Evolutionary conservation across 2,797 vertebrate genomes (phyloP).

Genomic region (Glossophaga mutica): DNA sequence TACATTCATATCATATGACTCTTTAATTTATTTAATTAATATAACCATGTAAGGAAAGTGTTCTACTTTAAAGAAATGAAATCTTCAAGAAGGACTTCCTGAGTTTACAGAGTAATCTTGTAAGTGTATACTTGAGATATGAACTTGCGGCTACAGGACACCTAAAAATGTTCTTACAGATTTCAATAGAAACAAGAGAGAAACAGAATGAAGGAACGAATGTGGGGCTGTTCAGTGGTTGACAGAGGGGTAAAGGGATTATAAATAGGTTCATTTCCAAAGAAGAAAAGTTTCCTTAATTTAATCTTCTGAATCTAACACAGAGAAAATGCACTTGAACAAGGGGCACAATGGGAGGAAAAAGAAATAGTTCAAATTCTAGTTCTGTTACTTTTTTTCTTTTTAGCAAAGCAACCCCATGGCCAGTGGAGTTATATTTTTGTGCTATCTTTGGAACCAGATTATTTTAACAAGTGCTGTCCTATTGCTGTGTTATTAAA

Average conservation of each 20-base stretch:
- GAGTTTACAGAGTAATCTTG: background rate
- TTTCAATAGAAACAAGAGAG: background rate
- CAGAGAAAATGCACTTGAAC: background rate
- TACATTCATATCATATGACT: background rate
- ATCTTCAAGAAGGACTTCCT: background rate
- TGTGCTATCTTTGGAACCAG: slow-evolving; percentile 4
- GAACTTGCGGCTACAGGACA: background rate
- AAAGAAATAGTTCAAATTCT: background rate
- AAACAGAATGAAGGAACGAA: background rate
- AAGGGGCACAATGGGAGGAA: background rate
- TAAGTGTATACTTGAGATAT: background rate
- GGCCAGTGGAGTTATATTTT: slow-evolving; percentile 7
- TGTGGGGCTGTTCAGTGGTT: background rate
- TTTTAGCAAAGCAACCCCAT: background rate
- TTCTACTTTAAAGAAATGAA: background rate
- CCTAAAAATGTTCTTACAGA: background rate
- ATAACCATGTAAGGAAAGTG: background rate
- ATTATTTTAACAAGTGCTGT: slow-evolving; percentile 39
- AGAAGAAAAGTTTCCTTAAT: background rate
- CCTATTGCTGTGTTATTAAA: slow-evolving; percentile 2
- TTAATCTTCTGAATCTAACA: background rate
- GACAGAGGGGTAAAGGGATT: background rate
- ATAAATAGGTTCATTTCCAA: background rate
- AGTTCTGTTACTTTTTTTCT: background rate
- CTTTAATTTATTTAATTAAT: background rate